Base-by-base conservation (phyloP, 2,113 vertebrate species). In the Rhinolophus sinicus region DNA sequence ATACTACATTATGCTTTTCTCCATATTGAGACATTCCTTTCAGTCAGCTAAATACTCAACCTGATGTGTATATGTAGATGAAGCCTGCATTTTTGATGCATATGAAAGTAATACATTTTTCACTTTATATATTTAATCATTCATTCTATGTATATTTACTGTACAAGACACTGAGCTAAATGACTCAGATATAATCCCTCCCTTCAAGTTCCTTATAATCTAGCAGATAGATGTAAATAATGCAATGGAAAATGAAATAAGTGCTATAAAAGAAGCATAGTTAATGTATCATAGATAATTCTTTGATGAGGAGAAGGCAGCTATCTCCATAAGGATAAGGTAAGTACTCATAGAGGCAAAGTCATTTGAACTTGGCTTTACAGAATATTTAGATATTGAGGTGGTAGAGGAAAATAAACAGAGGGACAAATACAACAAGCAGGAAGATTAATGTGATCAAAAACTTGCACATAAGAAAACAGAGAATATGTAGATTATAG, bases 201-300 rank as follows among this genome's bases (percentile, higher is more conserved):
- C 26, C 60, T 95, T 95, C 67, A 95, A 54, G 16, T 77, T 85
- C 50, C 30, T 90, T 92, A 76, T 5, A 70, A n/a, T 90, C 91
- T 65, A 93, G n/a, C 44, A 40, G 33, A 65, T 38, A 92, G 10
- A 64, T 5, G 50, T 26, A 90, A 89, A 78, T 44, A 95, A 60
- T 40, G 4, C 3, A 73, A 58, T 58, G 28, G 12, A 47, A 90
- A 93, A 16, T 30, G 19, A 77, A 52, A 24, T 26, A 86, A 52
- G 7, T 52, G 40, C 28, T 88, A 52, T 90, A 75, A 88, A 90
- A 75, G 12, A 33, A 89, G 26, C 19, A 93, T 11, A 60, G 18
- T 47, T 73, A 73, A 69, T n/a, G 8, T 47, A 84, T 84, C 47
- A 87, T 3, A 73, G 5, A 73, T 16, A 88, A 88, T 94, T 88